Base-by-base conservation (phyloP, 1,140 invertebrate species). In the Proales similis region DNA sequence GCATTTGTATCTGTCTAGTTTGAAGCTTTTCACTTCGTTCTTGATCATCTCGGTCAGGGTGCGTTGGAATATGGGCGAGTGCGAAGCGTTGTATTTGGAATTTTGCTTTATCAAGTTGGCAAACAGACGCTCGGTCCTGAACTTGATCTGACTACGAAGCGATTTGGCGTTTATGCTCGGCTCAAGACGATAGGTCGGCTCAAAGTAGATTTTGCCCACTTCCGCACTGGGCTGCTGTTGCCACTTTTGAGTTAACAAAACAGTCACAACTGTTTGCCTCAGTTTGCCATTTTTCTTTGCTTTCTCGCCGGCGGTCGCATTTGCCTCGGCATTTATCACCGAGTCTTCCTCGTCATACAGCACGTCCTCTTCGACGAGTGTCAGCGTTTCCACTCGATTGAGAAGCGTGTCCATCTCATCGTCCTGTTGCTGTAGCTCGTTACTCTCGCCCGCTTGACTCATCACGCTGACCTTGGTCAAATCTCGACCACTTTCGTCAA, bases 1-100 rank as follows among this genome's bases (percentile, higher is more conserved):
- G 30, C 39, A 42, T 39, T 57, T 57, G 19, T 57, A 57, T n/a
- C 51, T 20, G 19, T 57, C 51, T 9, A 57, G 30, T 26, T 57
- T 57, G 14, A 57, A 57, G 2, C 24, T 42, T 39, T 57, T 57
- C 5, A 29, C 51, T 42, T 57, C 51, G 30, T 57, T 57, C 32
- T 57, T 57, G 11, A 57, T 14, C 36, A 57, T 1, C 45, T 57
- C 51, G 19, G 51, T 57, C 7, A 57, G 39, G 19, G 45, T 38
- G 14, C 17, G 39, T n/a, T 42, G 20, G 19, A 57, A 57, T 57
- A 26, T 57, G 2, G 51, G 51, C 19, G 51, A 42, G 20, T 57
- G 45, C 30, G 39, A 24, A 22, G 2, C 9, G 30, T 57, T 19
- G 38, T 57, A 57, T 57, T 57, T 39, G 9, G 20, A 20, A 46